phyloP scores from a whole-genome alignment of 35 echinoderm and acorn worm genomes.

The Ophiothrix spiculata region DNA sequence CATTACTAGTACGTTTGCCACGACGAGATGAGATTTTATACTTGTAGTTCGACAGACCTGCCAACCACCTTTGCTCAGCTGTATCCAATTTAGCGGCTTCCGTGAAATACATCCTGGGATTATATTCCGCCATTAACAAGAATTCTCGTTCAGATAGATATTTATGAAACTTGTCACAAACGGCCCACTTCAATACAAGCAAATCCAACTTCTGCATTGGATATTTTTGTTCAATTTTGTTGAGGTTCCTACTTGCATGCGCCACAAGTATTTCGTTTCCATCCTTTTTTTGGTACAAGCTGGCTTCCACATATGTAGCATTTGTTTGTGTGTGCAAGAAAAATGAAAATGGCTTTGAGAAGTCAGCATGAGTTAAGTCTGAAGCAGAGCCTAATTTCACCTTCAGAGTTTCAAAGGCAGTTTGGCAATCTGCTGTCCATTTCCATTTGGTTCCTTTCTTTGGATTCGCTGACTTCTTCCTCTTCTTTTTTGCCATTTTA shows the following conservation, averaged over 20 bases:
- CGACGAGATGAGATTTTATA: background rate
- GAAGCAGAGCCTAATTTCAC: background rate
- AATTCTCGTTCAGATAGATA: constrained; percentile 45
- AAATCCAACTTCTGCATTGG: constrained; percentile 68
- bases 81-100: constrained; percentile 1
- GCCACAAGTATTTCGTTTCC: constrained; percentile 37
- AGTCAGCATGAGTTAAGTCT: constrained; percentile 36
- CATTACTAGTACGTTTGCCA: background rate
- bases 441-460: constrained; percentile 3
- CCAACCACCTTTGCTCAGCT: background rate
- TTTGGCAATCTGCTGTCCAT: constrained; percentile 31
- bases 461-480: background rate
- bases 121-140: constrained; percentile 17
- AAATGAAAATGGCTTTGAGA: constrained; percentile 13
- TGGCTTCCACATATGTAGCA: constrained; percentile 26
- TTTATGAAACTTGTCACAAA: constrained; percentile 39
- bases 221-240: constrained; percentile 23
- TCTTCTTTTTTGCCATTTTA: background rate
- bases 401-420: constrained; percentile 37
- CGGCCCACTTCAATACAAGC: constrained; percentile 50
- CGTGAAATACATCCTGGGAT: background rate
- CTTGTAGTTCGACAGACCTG: background rate
- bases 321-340: constrained; percentile 39
- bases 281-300: constrained; percentile 26
- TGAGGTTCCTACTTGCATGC: constrained; percentile 46